A percentile compares a stretch with the other conserved stretches of the same genome.
Conservation (phyloP, 2,888 invertebrate genomes). For the Heliconius sara region DNA sequence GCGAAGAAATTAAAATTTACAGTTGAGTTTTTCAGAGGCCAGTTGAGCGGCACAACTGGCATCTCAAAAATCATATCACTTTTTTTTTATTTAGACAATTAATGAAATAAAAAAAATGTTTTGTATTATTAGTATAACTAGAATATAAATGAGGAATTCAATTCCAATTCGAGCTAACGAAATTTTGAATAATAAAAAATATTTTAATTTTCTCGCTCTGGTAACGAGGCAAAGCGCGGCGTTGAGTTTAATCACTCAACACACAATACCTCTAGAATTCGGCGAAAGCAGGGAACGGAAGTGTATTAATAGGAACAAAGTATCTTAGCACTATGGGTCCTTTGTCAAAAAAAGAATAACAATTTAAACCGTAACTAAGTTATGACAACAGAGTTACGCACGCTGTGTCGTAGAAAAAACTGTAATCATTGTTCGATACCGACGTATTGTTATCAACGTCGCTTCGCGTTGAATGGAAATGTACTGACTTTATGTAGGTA, state of each 20-base stretch:
- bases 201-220: neutral
- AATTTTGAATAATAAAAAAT: too few species aligned
- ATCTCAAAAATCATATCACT: too few species aligned
- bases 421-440: constrained; percentile 10
- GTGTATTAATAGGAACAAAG: neutral
- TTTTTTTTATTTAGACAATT: too few species aligned
- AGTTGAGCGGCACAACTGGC: too few species aligned
- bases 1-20: too few species aligned
- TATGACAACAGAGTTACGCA: constrained; percentile 8
- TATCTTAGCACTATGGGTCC: neutral
- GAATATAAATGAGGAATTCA: too few species aligned
- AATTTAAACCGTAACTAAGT: neutral
- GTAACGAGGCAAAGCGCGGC: neutral
- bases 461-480: neutral
- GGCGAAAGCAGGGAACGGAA: neutral
- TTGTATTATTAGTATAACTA: too few species aligned
- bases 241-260: neutral
- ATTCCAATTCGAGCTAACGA: too few species aligned
- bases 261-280: neutral
- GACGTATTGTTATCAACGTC: neutral
- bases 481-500: neutral
- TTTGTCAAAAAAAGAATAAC: neutral
- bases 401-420: constrained; percentile 11
- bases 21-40: too few species aligned
- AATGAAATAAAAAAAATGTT: too few species aligned